Percentiles rank a stretch among this genome's conserved stretches.
phyloP scores from a whole-genome alignment of 2,888 invertebrate species.

The Drosophila nr. fundita region DNA sequence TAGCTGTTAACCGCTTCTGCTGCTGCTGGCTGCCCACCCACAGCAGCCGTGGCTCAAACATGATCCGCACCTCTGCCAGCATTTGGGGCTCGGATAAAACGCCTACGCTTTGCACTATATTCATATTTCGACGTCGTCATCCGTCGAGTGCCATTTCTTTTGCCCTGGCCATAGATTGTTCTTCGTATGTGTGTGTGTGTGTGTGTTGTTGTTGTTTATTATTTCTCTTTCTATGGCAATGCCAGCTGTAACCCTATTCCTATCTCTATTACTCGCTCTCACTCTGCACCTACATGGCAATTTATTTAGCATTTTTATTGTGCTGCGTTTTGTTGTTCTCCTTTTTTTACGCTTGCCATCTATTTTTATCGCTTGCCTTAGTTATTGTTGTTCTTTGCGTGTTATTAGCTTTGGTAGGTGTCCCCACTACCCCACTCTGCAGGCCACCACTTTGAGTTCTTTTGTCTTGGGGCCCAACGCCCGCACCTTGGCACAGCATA shows the following conservation, averaged over 20 bases:
- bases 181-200: conserved; percentile 9
- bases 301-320: conserved; percentile 79
- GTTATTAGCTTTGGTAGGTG: conserved; percentile 65
- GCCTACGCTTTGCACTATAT: conserved; percentile 77
- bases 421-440: background rate
- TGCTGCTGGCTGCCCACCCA: conserved; percentile 54
- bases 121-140: conserved; percentile 56
- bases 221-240: conserved; percentile 42
- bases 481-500: conserved; percentile 62
- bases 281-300: conserved; percentile 59
- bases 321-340: conserved; percentile 61
- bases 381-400: conserved; percentile 58
- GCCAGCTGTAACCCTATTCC: conserved; percentile 40
- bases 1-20: background rate
- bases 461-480: conserved; percentile 51
- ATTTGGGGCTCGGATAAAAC: conserved; percentile 43
- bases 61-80: conserved; percentile 19
- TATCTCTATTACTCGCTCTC: conserved; percentile 31
- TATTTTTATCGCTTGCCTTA: conserved; percentile 45
- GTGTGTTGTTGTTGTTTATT: conserved; percentile 41
- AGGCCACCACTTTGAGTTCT: conserved; percentile 18
- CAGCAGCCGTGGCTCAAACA: conserved; percentile 28
- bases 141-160: conserved; percentile 46
- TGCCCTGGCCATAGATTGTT: conserved; percentile 36
- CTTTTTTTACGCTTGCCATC: conserved; percentile 61